Evolutionary conservation across 2,888 invertebrate species (phyloP).

Genomic region (Nomada fucata): DNA sequence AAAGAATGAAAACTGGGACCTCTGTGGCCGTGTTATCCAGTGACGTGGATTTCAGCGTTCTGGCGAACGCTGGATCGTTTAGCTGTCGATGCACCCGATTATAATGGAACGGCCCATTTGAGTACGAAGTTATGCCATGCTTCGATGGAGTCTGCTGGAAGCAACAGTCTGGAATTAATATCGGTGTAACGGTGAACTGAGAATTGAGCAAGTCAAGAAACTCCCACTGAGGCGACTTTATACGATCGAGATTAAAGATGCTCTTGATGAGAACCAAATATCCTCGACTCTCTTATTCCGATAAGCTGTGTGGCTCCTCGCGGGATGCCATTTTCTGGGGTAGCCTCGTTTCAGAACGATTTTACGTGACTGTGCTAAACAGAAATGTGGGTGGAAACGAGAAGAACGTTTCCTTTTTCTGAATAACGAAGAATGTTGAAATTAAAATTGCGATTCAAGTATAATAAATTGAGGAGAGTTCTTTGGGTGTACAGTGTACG

Average conservation of each 20-base stretch:
- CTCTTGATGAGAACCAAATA: constrained; percentile 13
- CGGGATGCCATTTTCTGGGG: background rate
- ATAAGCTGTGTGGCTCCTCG: background rate
- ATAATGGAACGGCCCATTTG: constrained; percentile 63
- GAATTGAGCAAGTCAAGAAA: constrained; percentile 30
- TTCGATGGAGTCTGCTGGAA: constrained; percentile 56
- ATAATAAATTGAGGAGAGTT: no score
- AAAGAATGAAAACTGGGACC: background rate
- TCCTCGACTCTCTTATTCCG: background rate
- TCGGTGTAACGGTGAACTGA: constrained; percentile 30
- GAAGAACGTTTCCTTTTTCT: background rate
- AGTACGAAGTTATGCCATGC: constrained; percentile 60
- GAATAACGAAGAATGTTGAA: no score
- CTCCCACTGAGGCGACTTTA: background rate
- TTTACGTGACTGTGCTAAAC: background rate
- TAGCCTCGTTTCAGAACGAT: background rate
- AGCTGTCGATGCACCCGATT: constrained; percentile 58
- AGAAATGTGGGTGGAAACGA: background rate
- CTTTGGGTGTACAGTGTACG: no score
- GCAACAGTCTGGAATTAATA: constrained; percentile 68
- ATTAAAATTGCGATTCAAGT: no score
- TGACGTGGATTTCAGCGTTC: constrained; percentile 9
- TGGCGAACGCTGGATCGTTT: constrained; percentile 43
- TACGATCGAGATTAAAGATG: constrained; percentile 44
- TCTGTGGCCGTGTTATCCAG: constrained; percentile 32